Evolutionary conservation across 1,140 invertebrate genomes (phyloP), one percentile per base, ranked within the genome.

Genomic region (Neotoxoptera formosana): DNA sequence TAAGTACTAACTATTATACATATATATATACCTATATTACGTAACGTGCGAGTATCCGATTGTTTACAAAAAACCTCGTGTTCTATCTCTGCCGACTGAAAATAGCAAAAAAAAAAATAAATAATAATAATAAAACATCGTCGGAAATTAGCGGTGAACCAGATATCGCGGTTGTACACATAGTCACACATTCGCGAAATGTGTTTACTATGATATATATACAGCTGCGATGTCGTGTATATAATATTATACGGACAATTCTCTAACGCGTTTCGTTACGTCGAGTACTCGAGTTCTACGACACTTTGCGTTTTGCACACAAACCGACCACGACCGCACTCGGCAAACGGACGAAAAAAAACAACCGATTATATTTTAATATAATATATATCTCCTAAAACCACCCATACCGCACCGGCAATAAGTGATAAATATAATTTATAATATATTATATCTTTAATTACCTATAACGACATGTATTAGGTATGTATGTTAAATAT

Each of bases 21-120:
- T 41, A 41, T 4, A 41, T 41, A 41, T n/a, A n/a, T 67, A 76
- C 9, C 17, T 76, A 76, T 76, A n/a, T 76, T 7, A 76, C n/a
- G 6, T 76, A 76, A 76, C 20, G 81, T 9, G 20, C 0, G 20
- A 4, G 51, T 21, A 53, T 25, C 17, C 48, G n/a, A 41, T 67
- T 90, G 89, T 90, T 90, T 90, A 67, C 36, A 30, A 60, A 60
- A 90, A 56, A 89, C 88, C 88, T 53, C 51, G 88, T 56, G 88
- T 89, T 89, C 51, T 36, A 60, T 60, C 88, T 60, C 88, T 41
- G 8, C 25, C 14, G 48, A 23, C 20, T 9, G 48, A 21, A 23
- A 34, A 23, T 60, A 36, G 7, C 21, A 30, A 90, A 47, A 90
- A 90, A 67, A n/a, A 45, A 60, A 17, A 23, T 41, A 2, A 45